Evolutionary conservation across 2,888 invertebrate species (phyloP), one percentile per base, ranked within the genome.

Genomic region (Acutogordius australiensis): DNA sequence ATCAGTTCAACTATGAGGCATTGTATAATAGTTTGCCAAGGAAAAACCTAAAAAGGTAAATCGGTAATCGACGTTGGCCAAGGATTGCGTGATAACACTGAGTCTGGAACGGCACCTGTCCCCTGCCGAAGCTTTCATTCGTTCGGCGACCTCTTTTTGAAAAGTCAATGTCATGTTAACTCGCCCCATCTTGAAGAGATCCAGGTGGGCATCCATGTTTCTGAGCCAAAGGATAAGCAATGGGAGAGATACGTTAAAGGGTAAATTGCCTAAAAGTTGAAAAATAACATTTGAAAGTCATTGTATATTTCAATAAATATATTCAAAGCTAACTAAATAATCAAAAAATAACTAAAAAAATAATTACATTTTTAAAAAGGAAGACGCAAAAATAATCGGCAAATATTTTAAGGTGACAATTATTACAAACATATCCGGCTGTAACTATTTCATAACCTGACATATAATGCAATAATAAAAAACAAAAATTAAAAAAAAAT

Each of bases 71-170:
- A 87, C 83, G 64, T 79, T 73, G 64, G 88, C 85, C 79, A 86
- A 83, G 67, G 82, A 79, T 73, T 99, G 94, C 64, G 84, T 84
- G 81, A 97, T 90, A 0, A 91, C 78, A 0, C 91, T 91, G 26
- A 97, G 73, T 30, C 91, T 76, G 68, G 85, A 84, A 65, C 97
- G 76, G 67, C 84, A 81, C 1, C 73, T 70, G 59, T 77, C 71
- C 26, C 76, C 72, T 8, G 80, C 75, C 1, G 76, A 76, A 1
- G 91, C 87, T 2, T 80, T 79, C 71, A 97, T 81, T 64, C 97
- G 76, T 69, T 88, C 81, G 0, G 86, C 94, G 0, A 97, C 88
- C 76, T 94, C 91, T 67, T 86, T 82, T 71, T 99, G 97, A 75
- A 99, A 97, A 8, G 94, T 94, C 59, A 99, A 73, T 0, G 87